phyloP scores from a whole-genome alignment of 2,797 vertebrate genomes.

The Loris lydekkerianus region DNA sequence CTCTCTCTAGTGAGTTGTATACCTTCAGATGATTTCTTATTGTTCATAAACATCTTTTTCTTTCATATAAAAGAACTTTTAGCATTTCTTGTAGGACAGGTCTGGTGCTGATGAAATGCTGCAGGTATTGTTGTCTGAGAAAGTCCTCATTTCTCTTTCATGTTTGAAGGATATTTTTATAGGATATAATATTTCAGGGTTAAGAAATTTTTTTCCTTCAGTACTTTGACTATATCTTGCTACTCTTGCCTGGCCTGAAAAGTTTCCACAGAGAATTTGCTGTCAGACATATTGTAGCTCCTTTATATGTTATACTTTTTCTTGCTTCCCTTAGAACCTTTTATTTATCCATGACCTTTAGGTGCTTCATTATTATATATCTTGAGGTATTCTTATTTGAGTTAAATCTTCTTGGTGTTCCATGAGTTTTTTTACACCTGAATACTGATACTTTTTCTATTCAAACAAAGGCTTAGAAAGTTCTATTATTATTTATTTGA shows the following conservation, averaged over 20 bases:
- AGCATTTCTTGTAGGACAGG: background rate
- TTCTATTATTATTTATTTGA: background rate
- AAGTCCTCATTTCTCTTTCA: background rate
- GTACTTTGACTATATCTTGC: background rate
- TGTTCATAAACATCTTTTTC: background rate
- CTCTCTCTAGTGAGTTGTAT: too few species aligned
- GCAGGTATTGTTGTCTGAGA: background rate
- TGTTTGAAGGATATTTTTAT: background rate
- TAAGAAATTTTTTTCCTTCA: background rate
- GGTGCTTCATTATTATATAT: background rate
- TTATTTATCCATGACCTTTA: background rate
- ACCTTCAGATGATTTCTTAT: background rate
- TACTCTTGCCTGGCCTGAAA: background rate
- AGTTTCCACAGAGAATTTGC: background rate
- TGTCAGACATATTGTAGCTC: background rate
- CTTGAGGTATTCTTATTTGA: background rate
- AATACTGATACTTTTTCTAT: background rate
- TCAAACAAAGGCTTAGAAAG: background rate
- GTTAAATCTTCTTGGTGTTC: background rate
- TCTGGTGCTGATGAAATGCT: background rate
- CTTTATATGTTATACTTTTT: background rate
- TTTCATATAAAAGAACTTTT: background rate
- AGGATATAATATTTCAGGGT: background rate
- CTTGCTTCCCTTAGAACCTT: background rate
- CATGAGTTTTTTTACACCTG: background rate